Base-by-base conservation (phyloP, 2,113 vertebrate genomes). In the Notiomystis cincta region DNA sequence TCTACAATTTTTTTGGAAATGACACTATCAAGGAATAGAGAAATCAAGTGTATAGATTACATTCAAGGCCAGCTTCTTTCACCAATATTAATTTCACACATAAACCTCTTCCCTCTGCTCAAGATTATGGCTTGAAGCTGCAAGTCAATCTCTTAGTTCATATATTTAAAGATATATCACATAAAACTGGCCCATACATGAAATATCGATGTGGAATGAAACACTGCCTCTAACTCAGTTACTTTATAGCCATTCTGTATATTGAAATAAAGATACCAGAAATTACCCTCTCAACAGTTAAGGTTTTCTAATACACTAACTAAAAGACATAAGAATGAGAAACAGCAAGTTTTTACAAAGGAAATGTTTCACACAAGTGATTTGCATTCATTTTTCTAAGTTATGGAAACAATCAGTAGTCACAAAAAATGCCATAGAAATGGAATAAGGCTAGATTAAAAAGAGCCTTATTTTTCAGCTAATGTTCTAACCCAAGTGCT, bases 401-500 rank as follows among this genome's bases (percentile, higher is more conserved):
- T 87, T 94, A 92, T 2, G 57, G 73, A 96, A 83, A 84, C 7
- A 72, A 21, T 91, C 54, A 76, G 50, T n/a, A 53, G 85, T 69
- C 57, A 77, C 87, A 91, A 89, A 91, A 89, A 57, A 33, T 28
- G 76, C 48, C 47, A n/a, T 0, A 92, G 80, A 88, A 95, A 71
- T 69, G 25, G 56, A 58, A 56, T 28, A 96, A 89, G 77, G 83
- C 6, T 67, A 31, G 51, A 89, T 80, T 47, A 35, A 3, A 91
- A 61, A 84, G 81, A 6, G 61, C 35, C 25, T 22, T 44, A 22
- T 89, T 89, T 54, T 90, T 80, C 45, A 83, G 24, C 20, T 90
- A 79, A 69, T 20, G 45, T 91, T 96, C 88, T 91, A 91, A 95
- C 72, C 83, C 83, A 80, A 76, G 58, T 19, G 19, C 60, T 97